Evolutionary conservation across 2,888 invertebrate species (phyloP).

Genomic region (Catocala sponsa): DNA sequence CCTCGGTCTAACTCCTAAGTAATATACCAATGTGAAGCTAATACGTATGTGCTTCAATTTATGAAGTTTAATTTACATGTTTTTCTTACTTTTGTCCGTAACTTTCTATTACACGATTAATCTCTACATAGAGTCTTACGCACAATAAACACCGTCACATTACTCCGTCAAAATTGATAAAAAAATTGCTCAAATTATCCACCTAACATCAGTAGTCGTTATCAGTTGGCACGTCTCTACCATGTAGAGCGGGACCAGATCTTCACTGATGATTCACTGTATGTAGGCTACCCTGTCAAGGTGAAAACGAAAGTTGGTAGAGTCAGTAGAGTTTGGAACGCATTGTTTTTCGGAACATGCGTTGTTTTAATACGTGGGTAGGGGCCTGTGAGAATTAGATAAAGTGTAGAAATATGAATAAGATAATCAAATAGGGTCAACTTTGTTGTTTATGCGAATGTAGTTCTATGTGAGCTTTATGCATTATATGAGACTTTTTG

Average conservation of each 20-base stretch:
- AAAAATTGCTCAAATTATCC: too few species aligned
- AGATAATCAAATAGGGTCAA: slow-evolving; percentile 6
- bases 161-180: too few species aligned
- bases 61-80: too few species aligned
- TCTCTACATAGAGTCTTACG: too few species aligned
- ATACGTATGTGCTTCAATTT: too few species aligned
- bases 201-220: too few species aligned
- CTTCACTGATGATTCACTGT: slow-evolving; percentile 26
- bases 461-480: not conserved
- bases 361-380: slow-evolving; percentile 11
- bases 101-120: too few species aligned
- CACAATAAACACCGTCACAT: not conserved
- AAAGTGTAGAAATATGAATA: slow-evolving; percentile 11
- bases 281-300: slow-evolving; percentile 50
- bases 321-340: slow-evolving; percentile 5
- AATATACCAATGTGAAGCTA: too few species aligned
- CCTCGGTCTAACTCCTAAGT: too few species aligned
- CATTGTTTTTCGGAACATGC: slow-evolving; percentile 32
- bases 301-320: slow-evolving; percentile 53
- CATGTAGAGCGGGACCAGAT: slow-evolving; percentile 57
- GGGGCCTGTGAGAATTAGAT: slow-evolving; percentile 28
- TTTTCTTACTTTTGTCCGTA: too few species aligned
- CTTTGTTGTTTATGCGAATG: slow-evolving; percentile 11
- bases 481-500: not conserved
- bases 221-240: not conserved